A percentile compares a stretch with the other conserved stretches of the same genome.
Evolutionary conservation across 2,888 invertebrate genomes (phyloP).

Genomic region (Leistus spinibarbis): DNA sequence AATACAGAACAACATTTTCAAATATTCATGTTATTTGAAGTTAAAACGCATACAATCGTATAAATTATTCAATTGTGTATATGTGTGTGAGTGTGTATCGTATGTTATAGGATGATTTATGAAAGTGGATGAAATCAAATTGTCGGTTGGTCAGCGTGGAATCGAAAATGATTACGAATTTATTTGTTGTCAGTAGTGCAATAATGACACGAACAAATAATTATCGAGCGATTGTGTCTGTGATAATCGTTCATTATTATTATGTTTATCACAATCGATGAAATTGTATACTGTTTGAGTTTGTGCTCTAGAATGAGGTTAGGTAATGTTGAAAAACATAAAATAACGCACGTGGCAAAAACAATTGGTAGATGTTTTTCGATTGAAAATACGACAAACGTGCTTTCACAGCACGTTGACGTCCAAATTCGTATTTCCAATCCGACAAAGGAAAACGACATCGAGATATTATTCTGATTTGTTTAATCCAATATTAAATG

Average conservation of each 20-base stretch:
- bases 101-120: conserved; percentile 22
- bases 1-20: conserved; percentile 14
- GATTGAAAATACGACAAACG: background rate
- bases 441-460: background rate
- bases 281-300: background rate
- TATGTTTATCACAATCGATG: background rate
- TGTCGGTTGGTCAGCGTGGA: conserved; percentile 20
- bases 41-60: conserved; percentile 15
- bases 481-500: background rate
- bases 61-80: background rate
- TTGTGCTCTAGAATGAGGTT: background rate
- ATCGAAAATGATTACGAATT: conserved; percentile 34
- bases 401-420: background rate
- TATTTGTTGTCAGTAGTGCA: conserved; percentile 28
- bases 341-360: background rate
- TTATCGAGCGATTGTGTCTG: conserved; percentile 7
- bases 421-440: background rate
- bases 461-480: background rate
- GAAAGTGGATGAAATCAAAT: conserved; percentile 30
- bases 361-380: background rate
- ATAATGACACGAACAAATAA: conserved; percentile 32
- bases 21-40: conserved; percentile 32
- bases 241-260: background rate
- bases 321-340: background rate
- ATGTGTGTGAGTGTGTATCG: background rate